Conservation (phyloP, 2,797 vertebrate species). For the Takifugu rubripes region DNA sequence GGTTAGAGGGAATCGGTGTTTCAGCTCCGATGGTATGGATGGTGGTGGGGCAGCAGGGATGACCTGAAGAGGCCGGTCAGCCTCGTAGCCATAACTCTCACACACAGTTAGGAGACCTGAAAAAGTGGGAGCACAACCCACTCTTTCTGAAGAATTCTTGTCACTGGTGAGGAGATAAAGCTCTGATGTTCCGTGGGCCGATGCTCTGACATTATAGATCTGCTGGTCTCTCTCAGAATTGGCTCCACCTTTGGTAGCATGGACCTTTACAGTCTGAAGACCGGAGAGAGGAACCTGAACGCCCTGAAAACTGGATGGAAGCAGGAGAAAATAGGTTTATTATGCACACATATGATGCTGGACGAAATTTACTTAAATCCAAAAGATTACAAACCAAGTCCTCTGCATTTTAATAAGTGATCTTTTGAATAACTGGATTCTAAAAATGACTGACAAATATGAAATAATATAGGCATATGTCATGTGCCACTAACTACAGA, state of each 20-base stretch:
- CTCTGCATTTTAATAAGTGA: too few species aligned
- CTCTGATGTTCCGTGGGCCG: slow-evolving; percentile 22
- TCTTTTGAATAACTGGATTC: too few species aligned
- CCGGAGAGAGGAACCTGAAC: slow-evolving; percentile 70
- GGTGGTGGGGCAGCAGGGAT: slow-evolving; percentile 72
- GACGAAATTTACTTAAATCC: too few species aligned
- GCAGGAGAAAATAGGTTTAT: background rate
- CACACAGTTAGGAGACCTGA: slow-evolving; percentile 74
- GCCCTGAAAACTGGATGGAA: slow-evolving; percentile 69
- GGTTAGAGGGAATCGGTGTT: slow-evolving; percentile 80
- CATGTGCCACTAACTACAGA: too few species aligned
- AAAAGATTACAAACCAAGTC: too few species aligned
- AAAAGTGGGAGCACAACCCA: slow-evolving; percentile 59
- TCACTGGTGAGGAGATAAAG: slow-evolving; percentile 69
- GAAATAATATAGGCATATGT: too few species aligned
- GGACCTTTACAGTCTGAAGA: slow-evolving; percentile 61
- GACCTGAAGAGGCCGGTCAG: slow-evolving; percentile 50
- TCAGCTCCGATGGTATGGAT: slow-evolving; percentile 72
- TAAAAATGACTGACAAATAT: too few species aligned
- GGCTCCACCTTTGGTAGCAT: slow-evolving; percentile 8
- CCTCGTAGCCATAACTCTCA: slow-evolving; percentile 61
- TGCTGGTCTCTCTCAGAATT: slow-evolving; percentile 26
- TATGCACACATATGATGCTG: background rate
- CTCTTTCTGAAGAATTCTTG: accelerated
- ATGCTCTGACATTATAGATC: slow-evolving; percentile 69